These are phyloP conservation scores for Sylvilagus floridanus DNA, from an alignment of 2,797 vertebrate genomes.

Conservation along the genomic window DNA sequence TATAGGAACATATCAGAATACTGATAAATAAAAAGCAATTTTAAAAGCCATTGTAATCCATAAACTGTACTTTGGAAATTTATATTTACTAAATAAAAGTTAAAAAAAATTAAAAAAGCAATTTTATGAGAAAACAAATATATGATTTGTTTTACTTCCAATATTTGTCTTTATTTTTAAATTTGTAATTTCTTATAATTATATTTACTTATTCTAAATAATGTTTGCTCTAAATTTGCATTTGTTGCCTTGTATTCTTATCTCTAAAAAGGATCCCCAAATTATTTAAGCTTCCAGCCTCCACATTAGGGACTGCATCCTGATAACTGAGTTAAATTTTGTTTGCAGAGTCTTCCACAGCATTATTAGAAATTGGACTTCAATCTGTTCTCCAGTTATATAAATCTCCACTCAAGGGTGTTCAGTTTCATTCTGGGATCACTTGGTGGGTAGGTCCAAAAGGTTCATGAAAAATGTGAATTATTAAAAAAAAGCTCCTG, in stretches of 20 bases:
- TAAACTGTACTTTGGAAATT: too few relatives aligned
- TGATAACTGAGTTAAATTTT: background rate
- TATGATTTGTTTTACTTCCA: background rate
- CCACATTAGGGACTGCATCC: background rate
- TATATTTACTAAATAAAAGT: too few relatives aligned
- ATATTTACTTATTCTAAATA: background rate
- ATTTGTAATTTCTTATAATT: background rate
- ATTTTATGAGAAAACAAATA: background rate
- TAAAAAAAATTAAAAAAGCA: background rate
- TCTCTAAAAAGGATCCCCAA: background rate
- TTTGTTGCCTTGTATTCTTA: background rate
- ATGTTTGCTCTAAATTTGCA: background rate
- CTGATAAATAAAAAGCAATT: background rate
- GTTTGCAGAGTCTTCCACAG: background rate
- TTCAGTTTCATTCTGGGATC: background rate
- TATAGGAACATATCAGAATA: background rate
- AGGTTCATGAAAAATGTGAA: too few relatives aligned
- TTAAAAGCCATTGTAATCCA: background rate
- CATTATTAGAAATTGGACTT: background rate
- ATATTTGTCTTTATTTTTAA: background rate
- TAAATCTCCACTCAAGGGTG: background rate
- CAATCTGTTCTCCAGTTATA: background rate
- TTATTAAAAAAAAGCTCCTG: too few relatives aligned
- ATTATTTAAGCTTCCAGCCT: background rate
- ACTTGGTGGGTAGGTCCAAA: too few relatives aligned